Base-by-base conservation (phyloP, 2,797 vertebrate species). In the Phrynocephalus vlangalii region DNA sequence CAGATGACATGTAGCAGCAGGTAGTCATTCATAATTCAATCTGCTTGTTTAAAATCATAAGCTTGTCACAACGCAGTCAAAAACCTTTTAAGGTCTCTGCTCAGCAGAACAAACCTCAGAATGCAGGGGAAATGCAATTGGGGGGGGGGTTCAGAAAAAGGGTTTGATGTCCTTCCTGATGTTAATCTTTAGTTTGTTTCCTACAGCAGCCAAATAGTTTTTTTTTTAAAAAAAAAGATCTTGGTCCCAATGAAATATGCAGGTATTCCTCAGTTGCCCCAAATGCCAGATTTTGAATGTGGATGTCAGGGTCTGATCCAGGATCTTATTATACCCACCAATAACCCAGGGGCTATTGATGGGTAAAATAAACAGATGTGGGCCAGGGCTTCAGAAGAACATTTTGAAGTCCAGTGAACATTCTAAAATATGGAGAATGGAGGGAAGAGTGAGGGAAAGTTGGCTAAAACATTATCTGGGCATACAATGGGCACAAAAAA, bases 101-200 rank as follows among this genome's bases (percentile, higher is more conserved):
- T 71, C 5, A 79, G 15, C 52, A 79, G 15, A 60, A 60, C 44
- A 18, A 66, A 50, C 80, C 73, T 60, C 79, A 82, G 90, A 90
- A 60, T 88, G 26, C 73, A 89, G 79, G 28, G 89, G 13, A 78
- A 87, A 90, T 71, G 22, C 13, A 86, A 80, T 15, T n/a, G 9
- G 3, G n/a, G 28, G 71, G 9, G 3, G n/a, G 28, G 71, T 16
- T 73, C 48, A 66, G 76, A 76, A 78, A 90, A 80, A 50, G 44
- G 77, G 20, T 56, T 85, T 52, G 80, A 10, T 56, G 26, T 79
- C 26, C 2, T 20, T 68, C 9, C 20, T 87, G 87, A 81, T 72
- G 15, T n/a, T 60, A 60, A 77, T 56, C 30, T 70, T 38, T 22
- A 8, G 3, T 56, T 50, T 30, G 50, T 70, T 70, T 70, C 44